phyloP scores from a whole-genome alignment of 2,797 vertebrate genomes.

The Hylomyscus alleni region DNA sequence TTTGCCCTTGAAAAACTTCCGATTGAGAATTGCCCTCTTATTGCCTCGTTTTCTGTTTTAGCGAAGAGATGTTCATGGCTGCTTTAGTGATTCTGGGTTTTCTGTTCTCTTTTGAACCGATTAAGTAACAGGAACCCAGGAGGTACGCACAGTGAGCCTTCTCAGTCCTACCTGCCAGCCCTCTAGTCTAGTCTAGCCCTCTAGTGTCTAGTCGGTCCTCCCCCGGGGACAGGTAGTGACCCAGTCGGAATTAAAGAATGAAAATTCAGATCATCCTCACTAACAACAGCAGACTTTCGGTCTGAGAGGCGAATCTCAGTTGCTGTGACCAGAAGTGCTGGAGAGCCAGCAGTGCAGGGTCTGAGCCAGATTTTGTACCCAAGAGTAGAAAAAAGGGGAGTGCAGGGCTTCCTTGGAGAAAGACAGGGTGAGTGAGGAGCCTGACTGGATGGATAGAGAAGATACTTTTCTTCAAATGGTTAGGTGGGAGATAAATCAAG shows the following conservation, averaged over 20 bases:
- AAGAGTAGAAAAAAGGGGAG: background rate
- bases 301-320: background rate
- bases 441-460: too few species aligned
- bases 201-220: too few species aligned
- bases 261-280: background rate
- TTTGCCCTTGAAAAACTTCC: conserved; percentile 53
- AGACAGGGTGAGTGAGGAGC: background rate
- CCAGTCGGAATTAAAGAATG: background rate
- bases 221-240: background rate
- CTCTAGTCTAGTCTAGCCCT: background rate
- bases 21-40: background rate
- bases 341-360: background rate
- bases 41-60: background rate
- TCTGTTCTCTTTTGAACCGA: background rate
- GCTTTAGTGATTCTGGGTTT: conserved; percentile 10
- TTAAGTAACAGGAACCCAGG: background rate
- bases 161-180: too few species aligned
- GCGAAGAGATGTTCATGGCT: background rate
- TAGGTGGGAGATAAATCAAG: background rate
- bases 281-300: background rate
- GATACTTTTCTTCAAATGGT: background rate
- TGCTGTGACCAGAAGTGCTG: background rate
- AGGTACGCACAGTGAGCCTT: background rate
- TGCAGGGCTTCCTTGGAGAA: background rate
- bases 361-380: background rate